Base-by-base conservation (phyloP, 2,888 invertebrate species). In the Mythimna impura region DNA sequence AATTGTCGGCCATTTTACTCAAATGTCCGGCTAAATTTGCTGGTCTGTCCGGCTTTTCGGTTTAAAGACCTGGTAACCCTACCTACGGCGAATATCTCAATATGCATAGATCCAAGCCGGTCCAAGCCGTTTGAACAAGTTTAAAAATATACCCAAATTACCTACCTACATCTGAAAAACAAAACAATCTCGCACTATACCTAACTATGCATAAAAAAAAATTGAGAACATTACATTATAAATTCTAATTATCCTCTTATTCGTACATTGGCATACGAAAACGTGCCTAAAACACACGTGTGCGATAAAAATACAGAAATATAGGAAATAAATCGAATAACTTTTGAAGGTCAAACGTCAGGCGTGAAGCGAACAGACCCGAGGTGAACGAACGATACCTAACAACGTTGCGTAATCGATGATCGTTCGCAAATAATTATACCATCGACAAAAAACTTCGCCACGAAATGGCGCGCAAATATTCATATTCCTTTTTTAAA, bases 301-400 rank as follows among this genome's bases (percentile, higher is more conserved):
- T 20, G 10, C 50, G 60, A 71, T 61, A 58, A 66, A 78, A 70
- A 73, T 67, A 83, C 61, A 66, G 73, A 73, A 80, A 57, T 84
- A 67, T 34, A 85, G 61, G 70, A 79, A 81, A 83, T 71, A 71
- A 79, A 74, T 78, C 67, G 77, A 73, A 82, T 78, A 80, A 79
- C 50, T 79, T 78, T 75, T 76, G 77, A 82, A 80, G 78, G 83
- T 82, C 68, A 80, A 61, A 63, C 62, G 50, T 71, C 69, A 82
- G 43, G 50, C 62, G 78, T 73, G 63, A 54, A 74, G 67, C 70
- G 78, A 71, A 67, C 74, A 69, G 71, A 71, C 40, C 58, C 36
- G 76, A 83, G 89, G 87, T 89, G 74, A 89, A 88, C 71, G 88
- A 72, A 86, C 89, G 86, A 88, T 88, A 88, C 78, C 78, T 70